These are phyloP conservation scores for Sapajus apella DNA, from an alignment of 2,113 vertebrate species.

Conservation along the genomic window DNA sequence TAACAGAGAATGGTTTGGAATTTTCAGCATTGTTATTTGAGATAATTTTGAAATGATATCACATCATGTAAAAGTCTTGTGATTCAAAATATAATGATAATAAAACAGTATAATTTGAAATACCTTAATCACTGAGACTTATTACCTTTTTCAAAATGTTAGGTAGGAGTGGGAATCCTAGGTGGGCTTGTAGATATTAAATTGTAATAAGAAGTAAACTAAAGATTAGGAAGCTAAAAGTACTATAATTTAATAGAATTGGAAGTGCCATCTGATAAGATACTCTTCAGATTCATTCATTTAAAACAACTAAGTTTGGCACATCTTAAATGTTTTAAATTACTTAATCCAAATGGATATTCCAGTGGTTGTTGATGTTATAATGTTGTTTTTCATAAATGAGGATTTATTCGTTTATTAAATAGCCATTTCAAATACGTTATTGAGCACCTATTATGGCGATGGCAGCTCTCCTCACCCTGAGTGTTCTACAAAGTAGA, in stretches of 20 bases:
- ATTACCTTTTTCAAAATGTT: neutral
- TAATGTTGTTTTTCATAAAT: neutral
- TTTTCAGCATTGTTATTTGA: neutral
- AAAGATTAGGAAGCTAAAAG: neutral
- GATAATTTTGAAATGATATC: neutral
- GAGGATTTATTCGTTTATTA: neutral
- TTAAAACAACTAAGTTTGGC: neutral
- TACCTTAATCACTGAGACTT: neutral
- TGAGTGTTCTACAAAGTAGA: neutral
- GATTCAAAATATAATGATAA: neutral
- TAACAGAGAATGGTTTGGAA: neutral
- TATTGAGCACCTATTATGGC: neutral
- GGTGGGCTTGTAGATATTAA: neutral
- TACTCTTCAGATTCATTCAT: neutral
- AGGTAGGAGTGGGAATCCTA: neutral
- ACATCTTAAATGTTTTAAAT: neutral
- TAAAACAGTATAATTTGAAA: neutral
- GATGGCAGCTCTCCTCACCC: neutral
- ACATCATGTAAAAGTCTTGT: conserved; percentile 7
- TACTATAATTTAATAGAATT: neutral
- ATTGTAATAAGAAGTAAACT: neutral
- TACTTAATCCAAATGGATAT: neutral
- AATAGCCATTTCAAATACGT: neutral
- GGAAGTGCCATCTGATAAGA: neutral
- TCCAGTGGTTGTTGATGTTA: neutral